These are phyloP conservation scores for Ptychobarbus kaznakovi DNA, from an alignment of 2,797 vertebrate genomes.

Conservation along the genomic window DNA sequence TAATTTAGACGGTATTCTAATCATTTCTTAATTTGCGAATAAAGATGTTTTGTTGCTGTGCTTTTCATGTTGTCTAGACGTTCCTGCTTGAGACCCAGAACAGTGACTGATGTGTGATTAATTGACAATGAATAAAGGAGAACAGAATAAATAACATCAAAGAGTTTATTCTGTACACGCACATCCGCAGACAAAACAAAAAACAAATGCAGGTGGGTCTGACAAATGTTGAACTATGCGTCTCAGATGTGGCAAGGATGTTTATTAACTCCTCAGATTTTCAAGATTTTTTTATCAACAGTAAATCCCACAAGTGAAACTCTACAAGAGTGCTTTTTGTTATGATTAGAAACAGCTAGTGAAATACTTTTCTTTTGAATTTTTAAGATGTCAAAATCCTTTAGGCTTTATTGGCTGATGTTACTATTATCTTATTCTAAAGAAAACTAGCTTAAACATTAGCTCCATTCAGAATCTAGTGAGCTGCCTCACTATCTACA, in stretches of 20 bases:
- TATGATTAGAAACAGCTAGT: neutral
- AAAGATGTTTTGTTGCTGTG: slow-evolving; percentile 30
- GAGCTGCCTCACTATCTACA: neutral
- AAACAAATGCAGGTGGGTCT: neutral
- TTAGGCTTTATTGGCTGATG: neutral
- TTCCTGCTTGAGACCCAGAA: neutral
- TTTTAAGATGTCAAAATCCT: neutral
- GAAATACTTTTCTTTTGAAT: neutral
- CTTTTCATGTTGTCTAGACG: neutral
- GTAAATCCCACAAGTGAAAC: neutral
- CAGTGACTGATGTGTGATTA: slow-evolving; percentile 18
- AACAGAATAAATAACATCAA: neutral
- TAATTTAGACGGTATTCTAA: neutral
- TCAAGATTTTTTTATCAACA: neutral
- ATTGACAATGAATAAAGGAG: slow-evolving; percentile 26
- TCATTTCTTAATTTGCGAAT: neutral
- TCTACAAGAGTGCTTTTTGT: neutral
- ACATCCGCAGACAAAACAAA: slow-evolving; percentile 4
- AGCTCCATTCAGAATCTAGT: neutral
- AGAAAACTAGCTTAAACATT: neutral
- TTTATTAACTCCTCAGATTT: neutral
- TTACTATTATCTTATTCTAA: slow-evolving; percentile 1
- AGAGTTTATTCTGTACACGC: neutral
- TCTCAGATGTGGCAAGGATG: slow-evolving; percentile 3
- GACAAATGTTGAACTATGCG: neutral